Evolutionary conservation across 2,113 vertebrate species (phyloP), one percentile per base, ranked within the genome.

Genomic region (Corydoras sp.): DNA sequence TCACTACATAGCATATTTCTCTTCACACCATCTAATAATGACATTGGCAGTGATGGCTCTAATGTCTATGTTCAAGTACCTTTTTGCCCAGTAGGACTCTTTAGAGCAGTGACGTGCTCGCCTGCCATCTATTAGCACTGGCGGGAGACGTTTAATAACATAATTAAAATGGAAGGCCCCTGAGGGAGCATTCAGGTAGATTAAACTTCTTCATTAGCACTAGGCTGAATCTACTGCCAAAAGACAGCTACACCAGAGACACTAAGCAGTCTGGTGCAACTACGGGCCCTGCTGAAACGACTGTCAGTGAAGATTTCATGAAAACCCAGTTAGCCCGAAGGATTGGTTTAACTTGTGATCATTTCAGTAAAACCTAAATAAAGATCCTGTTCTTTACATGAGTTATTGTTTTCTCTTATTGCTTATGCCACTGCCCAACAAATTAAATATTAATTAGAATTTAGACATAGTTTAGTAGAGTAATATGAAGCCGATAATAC

Each of bases 131-230:
- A 79, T 77, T 78, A 79, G 75, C 56, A 50, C 71, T 56, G 51
- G 68, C 50, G 53, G 65, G 71, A 74, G 71, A 77, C 76, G 59
- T 69, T 81, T 81, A 74, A 79, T 79, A 76, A 73, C 68, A 67
- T 79, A 73, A 81, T 81, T 81, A 76, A 77, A 79, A 74, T 31
- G 70, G 66, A 50, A 54, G 48, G 71, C 62, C 73, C 78, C 72
- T 63, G 59, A 72, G 76, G 76, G 73, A 32, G 56, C 71, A 9
- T 77, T 77, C 72, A 75, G 75, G 72, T 80, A 81, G 77, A 80
- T 82, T 80, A 82, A 71, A 77, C 54, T 77, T 64, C 72, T 76
- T 74, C 65, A 81, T 83, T 79, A 81, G 65, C 72, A 70, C 70
- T 55, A 62, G 49, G 58, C 75, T 58, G 61, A 73, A 74, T 72